A percentile compares a stretch with the other conserved stretches of the same genome.
These are phyloP conservation scores for Sphaerodactylus townsendi DNA, from an alignment of 2,113 vertebrate genomes.

Conservation along the genomic window DNA sequence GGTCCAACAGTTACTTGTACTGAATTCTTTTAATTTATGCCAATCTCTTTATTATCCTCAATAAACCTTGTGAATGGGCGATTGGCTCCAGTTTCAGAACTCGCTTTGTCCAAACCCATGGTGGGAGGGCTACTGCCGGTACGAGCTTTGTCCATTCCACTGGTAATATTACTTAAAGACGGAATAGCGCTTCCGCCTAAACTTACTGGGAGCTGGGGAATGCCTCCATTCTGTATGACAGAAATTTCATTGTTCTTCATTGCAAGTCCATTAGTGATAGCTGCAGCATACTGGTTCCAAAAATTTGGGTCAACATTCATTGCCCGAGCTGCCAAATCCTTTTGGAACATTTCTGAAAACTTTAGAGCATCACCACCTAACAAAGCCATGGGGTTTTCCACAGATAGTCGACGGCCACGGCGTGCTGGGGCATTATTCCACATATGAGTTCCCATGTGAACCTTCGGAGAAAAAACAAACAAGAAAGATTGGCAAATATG, in stretches of 20 bases:
- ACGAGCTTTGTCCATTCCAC: conserved; percentile 90
- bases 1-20: conserved; percentile 76
- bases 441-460: conserved; percentile 99
- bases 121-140: conserved; percentile 86
- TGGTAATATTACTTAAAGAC: conserved; percentile 83
- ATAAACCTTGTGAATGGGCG: conserved; percentile 96
- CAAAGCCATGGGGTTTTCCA: conserved; percentile 98
- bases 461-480: conserved; percentile 74
- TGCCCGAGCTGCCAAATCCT: conserved; percentile 93
- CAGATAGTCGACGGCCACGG: conserved; percentile 93
- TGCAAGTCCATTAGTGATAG: conserved; percentile 95
- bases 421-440: conserved; percentile 98
- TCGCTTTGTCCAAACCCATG: conserved; percentile 87
- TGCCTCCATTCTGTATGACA: conserved; percentile 97
- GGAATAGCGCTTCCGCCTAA: conserved; percentile 89
- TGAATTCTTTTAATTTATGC: conserved; percentile 87
- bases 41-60: conserved; percentile 98
- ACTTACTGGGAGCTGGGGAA: conserved; percentile 93
- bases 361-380: conserved; percentile 94
- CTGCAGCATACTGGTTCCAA: conserved; percentile 98
- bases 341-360: conserved; percentile 99
- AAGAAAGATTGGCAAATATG: conserved; percentile 60
- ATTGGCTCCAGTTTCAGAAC: conserved; percentile 81
- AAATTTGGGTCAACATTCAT: conserved; percentile 97
- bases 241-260: conserved; percentile 99